phyloP scores from a whole-genome alignment of 2,113 vertebrate species.

The Pluvialis apricaria region DNA sequence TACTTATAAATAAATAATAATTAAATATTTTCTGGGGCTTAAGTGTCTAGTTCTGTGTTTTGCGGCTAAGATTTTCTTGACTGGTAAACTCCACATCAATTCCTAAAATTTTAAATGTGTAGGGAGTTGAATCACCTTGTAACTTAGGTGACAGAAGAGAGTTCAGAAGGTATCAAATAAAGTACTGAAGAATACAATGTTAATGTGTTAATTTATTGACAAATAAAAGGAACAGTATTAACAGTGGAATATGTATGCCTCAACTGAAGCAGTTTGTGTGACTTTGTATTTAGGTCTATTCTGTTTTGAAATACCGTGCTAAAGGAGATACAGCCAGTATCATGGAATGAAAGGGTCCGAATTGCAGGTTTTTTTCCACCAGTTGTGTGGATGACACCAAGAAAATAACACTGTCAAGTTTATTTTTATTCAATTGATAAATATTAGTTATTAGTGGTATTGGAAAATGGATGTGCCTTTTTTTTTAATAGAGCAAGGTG shows the following conservation, averaged over 20 bases:
- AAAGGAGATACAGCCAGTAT: not conserved
- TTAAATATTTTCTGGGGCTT: not conserved
- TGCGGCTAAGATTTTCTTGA: not conserved
- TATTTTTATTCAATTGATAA: not conserved
- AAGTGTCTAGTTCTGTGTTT: not conserved
- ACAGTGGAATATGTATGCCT: not conserved
- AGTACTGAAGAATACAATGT: not conserved
- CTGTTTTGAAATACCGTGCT: not conserved
- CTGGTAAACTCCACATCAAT: not conserved
- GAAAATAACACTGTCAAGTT: not conserved
- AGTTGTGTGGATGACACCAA: not conserved
- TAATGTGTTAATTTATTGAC: not conserved
- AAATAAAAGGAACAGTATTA: not conserved
- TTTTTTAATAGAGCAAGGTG: not conserved
- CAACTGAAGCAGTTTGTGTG: not conserved
- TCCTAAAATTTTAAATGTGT: not conserved
- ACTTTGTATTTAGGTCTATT: not conserved
- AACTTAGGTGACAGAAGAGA: not conserved
- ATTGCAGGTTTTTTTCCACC: not conserved
- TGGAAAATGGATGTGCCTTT: not conserved
- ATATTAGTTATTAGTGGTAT: not conserved
- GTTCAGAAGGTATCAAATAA: not conserved
- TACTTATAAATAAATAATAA: not conserved
- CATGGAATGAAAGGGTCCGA: not conserved
- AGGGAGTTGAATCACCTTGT: not conserved